Evolutionary conservation across 2,113 vertebrate species (phyloP), one percentile per base, ranked within the genome.

Genomic region (Brachyhypopomus occidentalis): DNA sequence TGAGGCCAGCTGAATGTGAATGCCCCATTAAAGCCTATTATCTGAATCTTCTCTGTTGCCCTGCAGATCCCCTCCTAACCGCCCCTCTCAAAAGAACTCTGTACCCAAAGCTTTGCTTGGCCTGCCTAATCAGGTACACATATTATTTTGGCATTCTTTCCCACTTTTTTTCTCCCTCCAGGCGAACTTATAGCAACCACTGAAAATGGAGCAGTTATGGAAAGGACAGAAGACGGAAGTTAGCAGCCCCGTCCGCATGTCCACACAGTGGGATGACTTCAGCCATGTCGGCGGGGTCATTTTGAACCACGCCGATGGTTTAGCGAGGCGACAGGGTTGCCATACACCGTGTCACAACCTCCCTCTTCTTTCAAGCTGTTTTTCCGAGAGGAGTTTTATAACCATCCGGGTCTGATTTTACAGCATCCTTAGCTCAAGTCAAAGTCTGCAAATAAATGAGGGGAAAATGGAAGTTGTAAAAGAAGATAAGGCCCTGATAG

Each of bases 381-480:
- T 77, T 74, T 79, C 67, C n/a, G 56, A 75, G 67, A 82, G 62
- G 63, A 30, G 22, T 64, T 75, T 75, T 38, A 59, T 75, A 41
- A 64, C 60, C 19, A 72, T 55, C 72, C 62, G 17, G 64, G 82
- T 82, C 70, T 45, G 73, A 80, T 62, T 82, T 82, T 73, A 81
- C 76, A 52, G 48, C 58, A 55, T 80, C 56, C 75, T 82, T 80
- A 84, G 36, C 30, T 36, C 48, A 84, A 90, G 89, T 90, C 88
- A 91, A 90, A 91, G 91, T 90, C 89, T 88, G 88, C 88, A 90
- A 90, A 89, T 91, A 89, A 88, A 89, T 25, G 20, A 84, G 80
- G 41, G 56, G 38, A 86, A 89, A 80, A 69, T 82, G 88, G 88
- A 64, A 82, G 72, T 74, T 75, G 58, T 70, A 79, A 64, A 85